Percentiles rank a stretch among this genome's conserved stretches.
Conservation (phyloP, 2,888 invertebrate species). For the Dione vanillae region DNA sequence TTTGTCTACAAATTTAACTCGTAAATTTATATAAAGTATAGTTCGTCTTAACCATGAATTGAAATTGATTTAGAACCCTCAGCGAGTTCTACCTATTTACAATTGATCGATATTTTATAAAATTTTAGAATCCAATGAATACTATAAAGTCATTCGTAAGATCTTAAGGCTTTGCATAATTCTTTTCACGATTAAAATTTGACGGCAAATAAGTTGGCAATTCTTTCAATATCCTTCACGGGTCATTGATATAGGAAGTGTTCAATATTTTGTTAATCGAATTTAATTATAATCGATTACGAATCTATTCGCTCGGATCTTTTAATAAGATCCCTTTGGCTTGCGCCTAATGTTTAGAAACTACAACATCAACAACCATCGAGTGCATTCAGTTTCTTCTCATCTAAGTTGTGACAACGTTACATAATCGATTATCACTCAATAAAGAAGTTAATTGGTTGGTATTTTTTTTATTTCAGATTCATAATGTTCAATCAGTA, state of each 20-base stretch:
- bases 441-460: background rate
- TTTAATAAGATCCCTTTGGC: no score
- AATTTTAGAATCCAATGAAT: background rate
- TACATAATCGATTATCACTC: background rate
- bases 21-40: no score
- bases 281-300: background rate
- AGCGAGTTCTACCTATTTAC: no score
- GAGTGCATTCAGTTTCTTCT: background rate
- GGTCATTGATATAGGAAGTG: background rate
- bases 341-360: no score
- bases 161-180: no score
- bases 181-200: no score
- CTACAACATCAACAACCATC: background rate
- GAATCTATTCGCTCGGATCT: no score
- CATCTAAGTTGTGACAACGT: background rate
- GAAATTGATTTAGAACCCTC: no score
- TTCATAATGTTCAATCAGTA: slow-evolving; percentile 95
- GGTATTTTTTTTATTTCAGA: slow-evolving; percentile 71
- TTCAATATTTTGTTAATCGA: background rate
- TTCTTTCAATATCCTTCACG: background rate
- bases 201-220: no score
- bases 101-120: no score
- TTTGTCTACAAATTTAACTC: no score
- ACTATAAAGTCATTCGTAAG: background rate
- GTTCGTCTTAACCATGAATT: no score